A percentile compares a stretch with the other conserved stretches of the same genome.
Conservation (phyloP, 1,140 invertebrate species). For the Drosophila ogumai region DNA sequence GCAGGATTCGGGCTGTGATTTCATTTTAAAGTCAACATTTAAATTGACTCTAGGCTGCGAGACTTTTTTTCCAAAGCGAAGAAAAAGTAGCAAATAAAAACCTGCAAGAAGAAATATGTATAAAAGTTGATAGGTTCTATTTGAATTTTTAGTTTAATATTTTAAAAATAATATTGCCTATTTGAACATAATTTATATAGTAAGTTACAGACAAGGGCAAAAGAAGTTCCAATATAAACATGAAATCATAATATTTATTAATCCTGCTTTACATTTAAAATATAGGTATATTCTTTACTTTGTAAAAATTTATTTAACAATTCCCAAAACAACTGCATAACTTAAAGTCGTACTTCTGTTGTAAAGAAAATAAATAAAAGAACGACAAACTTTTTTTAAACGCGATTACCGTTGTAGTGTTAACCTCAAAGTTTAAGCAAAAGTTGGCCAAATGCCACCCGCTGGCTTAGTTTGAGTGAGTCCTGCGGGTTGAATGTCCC, state of each 20-base stretch:
- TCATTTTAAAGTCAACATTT: constrained; percentile 28
- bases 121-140: background rate
- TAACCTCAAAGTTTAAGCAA: constrained; percentile 2
- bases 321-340: background rate
- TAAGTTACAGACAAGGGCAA: background rate
- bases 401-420: constrained; percentile 1
- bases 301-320: background rate
- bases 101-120: background rate
- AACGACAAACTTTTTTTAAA: background rate
- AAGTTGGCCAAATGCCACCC: constrained; percentile 16
- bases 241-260: no score
- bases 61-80: background rate
- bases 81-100: background rate
- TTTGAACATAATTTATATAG: background rate
- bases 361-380: background rate
- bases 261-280: no score
- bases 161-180: no score
- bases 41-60: background rate
- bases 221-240: no score
- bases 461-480: constrained; percentile 17
- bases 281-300: no score
- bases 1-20: constrained; percentile 26
- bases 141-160: background rate
- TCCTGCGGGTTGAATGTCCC: constrained; percentile 38
- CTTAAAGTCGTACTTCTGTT: background rate